Evolutionary conservation across 35 echinoderm and acorn worm species (phyloP).

Genomic region (Apostichopus japonicus): DNA sequence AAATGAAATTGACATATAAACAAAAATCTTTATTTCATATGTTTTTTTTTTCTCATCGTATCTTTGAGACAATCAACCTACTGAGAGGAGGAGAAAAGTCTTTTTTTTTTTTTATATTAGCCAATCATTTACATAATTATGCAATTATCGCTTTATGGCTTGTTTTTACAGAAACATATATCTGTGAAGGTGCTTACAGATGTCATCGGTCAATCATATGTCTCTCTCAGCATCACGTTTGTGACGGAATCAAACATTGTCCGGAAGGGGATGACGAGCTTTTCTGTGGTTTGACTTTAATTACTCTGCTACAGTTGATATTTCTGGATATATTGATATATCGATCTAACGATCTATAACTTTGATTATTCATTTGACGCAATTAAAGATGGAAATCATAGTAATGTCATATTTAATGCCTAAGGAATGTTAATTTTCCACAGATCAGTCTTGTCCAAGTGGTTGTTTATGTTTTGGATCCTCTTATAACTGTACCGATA

Average conservation of each 20-base stretch:
- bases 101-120: too few relatives aligned
- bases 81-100: too few relatives aligned
- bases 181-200: conserved; percentile 59
- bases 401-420: not conserved
- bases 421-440: too few relatives aligned
- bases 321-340: too few relatives aligned
- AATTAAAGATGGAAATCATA: not conserved
- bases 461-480: conserved; percentile 10
- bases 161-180: too few relatives aligned
- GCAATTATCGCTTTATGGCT: too few relatives aligned
- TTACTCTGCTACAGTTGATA: too few relatives aligned
- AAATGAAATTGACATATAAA: too few relatives aligned
- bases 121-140: too few relatives aligned
- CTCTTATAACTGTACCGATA: not conserved
- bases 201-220: conserved; percentile 67
- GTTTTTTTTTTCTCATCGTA: too few relatives aligned
- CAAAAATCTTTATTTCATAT: too few relatives aligned
- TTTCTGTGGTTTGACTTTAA: conserved; percentile 70
- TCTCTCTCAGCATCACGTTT: conserved; percentile 54
- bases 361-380: not conserved
- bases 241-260: conserved; percentile 87
- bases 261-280: conserved; percentile 85
- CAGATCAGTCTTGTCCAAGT: not conserved
- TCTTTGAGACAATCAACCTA: too few relatives aligned
- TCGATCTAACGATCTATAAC: not conserved